These are phyloP conservation scores for Heliconius sara DNA, from an alignment of 2,888 invertebrate genomes.

Conservation along the genomic window DNA sequence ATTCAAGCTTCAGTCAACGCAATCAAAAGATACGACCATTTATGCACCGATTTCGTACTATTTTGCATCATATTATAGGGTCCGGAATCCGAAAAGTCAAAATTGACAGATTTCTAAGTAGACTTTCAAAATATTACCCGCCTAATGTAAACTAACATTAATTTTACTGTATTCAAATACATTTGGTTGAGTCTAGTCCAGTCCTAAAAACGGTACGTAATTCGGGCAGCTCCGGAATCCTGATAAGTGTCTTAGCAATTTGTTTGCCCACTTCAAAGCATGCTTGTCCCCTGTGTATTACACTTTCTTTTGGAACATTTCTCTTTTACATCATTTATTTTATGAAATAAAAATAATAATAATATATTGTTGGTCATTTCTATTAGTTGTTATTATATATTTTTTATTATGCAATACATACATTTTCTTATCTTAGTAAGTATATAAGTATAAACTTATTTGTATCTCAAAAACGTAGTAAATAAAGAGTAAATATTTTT, in stretches of 20 bases:
- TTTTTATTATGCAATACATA: neutral
- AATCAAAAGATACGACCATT: too few species aligned
- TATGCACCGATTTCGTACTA: too few species aligned
- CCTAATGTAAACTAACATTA: neutral
- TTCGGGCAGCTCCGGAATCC: slow-evolving; percentile 71
- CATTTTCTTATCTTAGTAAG: neutral
- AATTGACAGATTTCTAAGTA: too few species aligned
- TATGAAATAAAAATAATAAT: slow-evolving; percentile 3
- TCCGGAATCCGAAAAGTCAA: too few species aligned
- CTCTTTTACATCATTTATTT: slow-evolving; percentile 21
- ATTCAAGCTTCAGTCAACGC: too few species aligned
- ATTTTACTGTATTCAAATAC: neutral
- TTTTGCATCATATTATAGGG: too few species aligned
- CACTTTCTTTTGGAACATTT: slow-evolving; percentile 49
- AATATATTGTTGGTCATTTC: slow-evolving; percentile 10
- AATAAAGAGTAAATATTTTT: neutral
- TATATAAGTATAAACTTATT: neutral
- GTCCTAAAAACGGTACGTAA: slow-evolving; percentile 63
- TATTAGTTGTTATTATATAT: neutral
- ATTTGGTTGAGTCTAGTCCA: slow-evolving; percentile 56
- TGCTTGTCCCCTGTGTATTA: slow-evolving; percentile 51
- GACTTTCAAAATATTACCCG: too few species aligned
- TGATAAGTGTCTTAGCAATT: slow-evolving; percentile 71
- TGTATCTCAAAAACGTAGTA: neutral
- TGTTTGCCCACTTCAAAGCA: slow-evolving; percentile 74